Conservation (phyloP, 2,888 invertebrate genomes). For the Rhyacophila evoluta region DNA sequence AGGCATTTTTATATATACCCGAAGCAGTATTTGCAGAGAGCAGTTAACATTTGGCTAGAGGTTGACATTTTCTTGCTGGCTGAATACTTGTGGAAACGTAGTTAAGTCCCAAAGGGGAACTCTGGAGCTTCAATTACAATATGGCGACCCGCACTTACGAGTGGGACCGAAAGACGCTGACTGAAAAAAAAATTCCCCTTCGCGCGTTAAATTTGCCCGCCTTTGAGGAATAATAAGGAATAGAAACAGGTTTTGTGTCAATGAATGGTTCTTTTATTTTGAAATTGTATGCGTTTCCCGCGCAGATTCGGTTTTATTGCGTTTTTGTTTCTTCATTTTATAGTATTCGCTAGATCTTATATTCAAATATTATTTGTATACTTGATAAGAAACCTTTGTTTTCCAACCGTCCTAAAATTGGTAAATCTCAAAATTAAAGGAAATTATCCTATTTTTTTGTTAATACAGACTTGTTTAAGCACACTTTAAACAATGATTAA, state of each 20-base stretch:
- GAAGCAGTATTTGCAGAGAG: no score
- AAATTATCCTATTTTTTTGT: no score
- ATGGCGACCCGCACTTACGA: conserved; percentile 5
- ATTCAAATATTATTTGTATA: no score
- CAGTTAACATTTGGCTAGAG: no score
- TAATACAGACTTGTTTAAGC: no score
- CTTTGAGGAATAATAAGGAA: neutral
- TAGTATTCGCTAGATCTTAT: neutral
- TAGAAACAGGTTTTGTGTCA: conserved; percentile 3
- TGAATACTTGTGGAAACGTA: neutral
- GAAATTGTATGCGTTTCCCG: neutral
- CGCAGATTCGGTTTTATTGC: neutral
- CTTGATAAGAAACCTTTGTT: no score
- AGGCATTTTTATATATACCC: no score
- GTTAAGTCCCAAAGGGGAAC: neutral
- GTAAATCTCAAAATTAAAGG: no score
- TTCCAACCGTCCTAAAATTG: no score
- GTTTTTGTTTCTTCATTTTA: neutral
- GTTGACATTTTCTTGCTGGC: neutral
- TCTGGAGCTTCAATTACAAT: neutral
- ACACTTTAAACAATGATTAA: no score
- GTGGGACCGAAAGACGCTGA: conserved; percentile 1
- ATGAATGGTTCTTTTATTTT: neutral
- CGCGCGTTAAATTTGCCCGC: neutral
- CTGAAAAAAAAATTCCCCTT: neutral